Evolutionary conservation across 2,888 invertebrate species (phyloP), one percentile per base, ranked within the genome.

Genomic region (Oscheius sp.): DNA sequence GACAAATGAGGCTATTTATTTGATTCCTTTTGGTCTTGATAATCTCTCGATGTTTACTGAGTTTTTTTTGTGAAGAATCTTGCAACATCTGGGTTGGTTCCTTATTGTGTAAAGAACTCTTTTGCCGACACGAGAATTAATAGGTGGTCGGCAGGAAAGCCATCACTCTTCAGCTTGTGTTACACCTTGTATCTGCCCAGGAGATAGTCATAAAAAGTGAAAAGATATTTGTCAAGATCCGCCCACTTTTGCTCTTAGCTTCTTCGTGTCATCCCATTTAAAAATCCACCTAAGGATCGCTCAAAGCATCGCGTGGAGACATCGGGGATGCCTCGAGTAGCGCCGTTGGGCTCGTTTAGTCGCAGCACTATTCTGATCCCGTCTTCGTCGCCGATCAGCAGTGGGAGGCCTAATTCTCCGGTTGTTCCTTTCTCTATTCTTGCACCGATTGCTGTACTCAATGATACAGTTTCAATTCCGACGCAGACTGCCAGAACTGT

Each of bases 381-480:
- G 3, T 48, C 48, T 4, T 12, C 23, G 2, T 25, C 55, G 8
- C 42, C 45, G 3, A 8, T 52, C 27, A 27, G 15, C n/a, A 37
- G 37, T 15, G 25, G 48, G 20, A 3, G 48, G 25, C 55, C 37
- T 20, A 33, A 8, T 10, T 61, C 61, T n/a, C 45, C 61, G 1
- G 34, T 42, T 25, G 20, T 61, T 25, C 45, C 61, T 27, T 29
- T 48, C 3, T 29, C 23, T 34, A 50, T 64, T 31, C 64, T 64
- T 15, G 31, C 64, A 12, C 64, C 64, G 2, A 31, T 64, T 2
- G 48, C 46, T 17, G 50, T 64, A n/a, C 48, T 64, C n/a, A 34
- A 46, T 64, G 64, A 64, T 29, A 64, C 64, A 5, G 37, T 46
- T 20, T 48, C 48, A 23, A 64, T 64, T 34, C 64, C 64, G 2